These are phyloP conservation scores for Torymus texanus DNA, from an alignment of 2,888 invertebrate genomes.

Conservation along the genomic window DNA sequence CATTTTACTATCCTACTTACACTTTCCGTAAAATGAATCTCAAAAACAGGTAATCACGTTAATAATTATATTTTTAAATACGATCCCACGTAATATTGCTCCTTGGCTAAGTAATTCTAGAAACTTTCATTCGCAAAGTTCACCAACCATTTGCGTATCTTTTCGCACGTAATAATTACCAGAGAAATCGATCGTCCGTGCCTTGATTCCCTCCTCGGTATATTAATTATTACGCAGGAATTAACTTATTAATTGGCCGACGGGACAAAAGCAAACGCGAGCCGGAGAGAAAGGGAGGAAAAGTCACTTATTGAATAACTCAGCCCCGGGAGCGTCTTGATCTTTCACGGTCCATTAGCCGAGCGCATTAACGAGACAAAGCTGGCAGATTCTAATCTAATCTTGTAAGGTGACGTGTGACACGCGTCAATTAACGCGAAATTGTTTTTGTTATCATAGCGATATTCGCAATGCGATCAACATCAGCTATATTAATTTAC, in stretches of 20 bases:
- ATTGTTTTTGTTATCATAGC: conserved; percentile 34
- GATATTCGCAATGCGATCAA: not conserved
- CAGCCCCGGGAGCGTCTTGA: conserved; percentile 34
- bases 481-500: too few relatives aligned
- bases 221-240: conserved; percentile 27
- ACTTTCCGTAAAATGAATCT: too few relatives aligned
- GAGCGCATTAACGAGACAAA: conserved; percentile 38
- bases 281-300: conserved; percentile 30
- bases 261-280: conserved; percentile 8
- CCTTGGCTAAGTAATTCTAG: too few relatives aligned
- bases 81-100: too few relatives aligned
- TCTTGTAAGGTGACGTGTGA: conserved; percentile 29
- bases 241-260: conserved; percentile 45
- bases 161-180: not conserved
- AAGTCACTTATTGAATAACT: conserved; percentile 50
- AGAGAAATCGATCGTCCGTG: not conserved
- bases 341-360: conserved; percentile 50
- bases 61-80: too few relatives aligned
- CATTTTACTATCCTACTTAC: too few relatives aligned
- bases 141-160: too few relatives aligned
- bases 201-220: not conserved
- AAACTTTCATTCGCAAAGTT: too few relatives aligned
- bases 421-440: conserved; percentile 16
- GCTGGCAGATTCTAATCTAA: conserved; percentile 49
- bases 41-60: too few relatives aligned